Evolutionary conservation across 1,140 invertebrate species (phyloP), one percentile per base, ranked within the genome.

Genomic region (Dreissena polymorpha): DNA sequence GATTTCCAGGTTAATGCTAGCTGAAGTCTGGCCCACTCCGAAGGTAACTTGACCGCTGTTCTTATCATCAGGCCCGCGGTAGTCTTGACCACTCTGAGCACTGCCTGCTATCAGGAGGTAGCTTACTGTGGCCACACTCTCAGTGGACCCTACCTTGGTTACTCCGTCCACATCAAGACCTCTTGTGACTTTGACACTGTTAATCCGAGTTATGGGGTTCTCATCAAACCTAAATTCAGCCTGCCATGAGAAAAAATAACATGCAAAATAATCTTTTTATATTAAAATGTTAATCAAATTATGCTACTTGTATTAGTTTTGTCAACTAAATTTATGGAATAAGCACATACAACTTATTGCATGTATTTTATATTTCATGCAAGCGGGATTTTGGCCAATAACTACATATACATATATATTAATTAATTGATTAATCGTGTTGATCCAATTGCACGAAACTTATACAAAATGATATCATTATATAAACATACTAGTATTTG

Each of bases 141-240:
- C 72, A 8, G 88, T 74, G 12, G 90, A 85, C 14, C 91, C 91
- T 39, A 92, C 86, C 14, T 64, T 64, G 21, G 84, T 83, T 13
- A 68, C 57, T 12, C 88, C 89, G 73, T 89, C 89, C 1, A 12
- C 50, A 6, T 84, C 82, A 18, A 91, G 50, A 16, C 91, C 91
- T 57, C 91, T 73, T 29, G 77, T 71, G 10, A 92, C 86, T 10
- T n/a, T 77, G 0, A 91, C 68, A 21, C 14, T 71, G 0, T 86
- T 27, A 7, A 67, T 72, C 69, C 80, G 86, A 14, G 70, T 71
- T 13, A 83, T 86, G 53, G 86, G 85, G 8, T 86, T 85, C 84
- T 91, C 90, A 39, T 90, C 89, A 85, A 87, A 90, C 14, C 87
- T 69, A 57, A 89, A 91, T 67, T 87, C 84, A 69, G 18, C 76